A percentile compares a stretch with the other conserved stretches of the same genome.
Conservation (phyloP, 2,888 invertebrate species). For the Hirtodrosophila histrioides region DNA sequence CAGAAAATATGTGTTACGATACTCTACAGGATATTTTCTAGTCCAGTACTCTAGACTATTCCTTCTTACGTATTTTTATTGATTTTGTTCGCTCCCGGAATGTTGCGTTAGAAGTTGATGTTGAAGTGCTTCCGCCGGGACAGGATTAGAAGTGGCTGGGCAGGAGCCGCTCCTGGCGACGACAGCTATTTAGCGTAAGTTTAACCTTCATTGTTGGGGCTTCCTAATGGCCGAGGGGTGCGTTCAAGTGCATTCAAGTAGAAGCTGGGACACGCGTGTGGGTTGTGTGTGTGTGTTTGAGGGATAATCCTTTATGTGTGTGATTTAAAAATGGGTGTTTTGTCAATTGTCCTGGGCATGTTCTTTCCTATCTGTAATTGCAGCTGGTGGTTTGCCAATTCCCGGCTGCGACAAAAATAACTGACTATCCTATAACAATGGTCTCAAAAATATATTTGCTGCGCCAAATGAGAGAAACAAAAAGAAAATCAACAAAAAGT, state of each 20-base stretch:
- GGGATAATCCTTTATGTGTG: conserved; percentile 52
- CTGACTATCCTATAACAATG: conserved; percentile 53
- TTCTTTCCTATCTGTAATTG: conserved; percentile 41
- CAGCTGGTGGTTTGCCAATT: conserved; percentile 56
- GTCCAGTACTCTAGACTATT: neutral
- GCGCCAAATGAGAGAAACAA: conserved; percentile 54
- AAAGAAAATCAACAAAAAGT: conserved; percentile 51
- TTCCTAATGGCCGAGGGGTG: conserved; percentile 55
- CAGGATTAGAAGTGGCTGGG: conserved; percentile 58
- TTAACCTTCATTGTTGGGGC: conserved; percentile 77
- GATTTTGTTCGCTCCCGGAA: conserved; percentile 39
- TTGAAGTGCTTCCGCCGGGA: conserved; percentile 66
- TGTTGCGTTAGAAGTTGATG: conserved; percentile 44
- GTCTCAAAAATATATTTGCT: conserved; percentile 35
- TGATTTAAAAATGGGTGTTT: conserved; percentile 53
- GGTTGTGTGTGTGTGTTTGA: conserved; percentile 7
- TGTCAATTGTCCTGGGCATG: conserved; percentile 49
- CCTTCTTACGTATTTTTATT: conserved; percentile 30
- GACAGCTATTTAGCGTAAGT: conserved; percentile 67
- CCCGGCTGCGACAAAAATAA: conserved; percentile 58
- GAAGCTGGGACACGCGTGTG: conserved; percentile 30
- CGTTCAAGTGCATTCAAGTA: conserved; percentile 50
- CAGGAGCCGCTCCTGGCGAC: conserved; percentile 38
- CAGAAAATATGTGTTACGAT: too few relatives aligned
- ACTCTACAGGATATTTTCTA: neutral